These are phyloP conservation scores for Rhingia campestris DNA, from an alignment of 2,888 invertebrate genomes.

Conservation along the genomic window DNA sequence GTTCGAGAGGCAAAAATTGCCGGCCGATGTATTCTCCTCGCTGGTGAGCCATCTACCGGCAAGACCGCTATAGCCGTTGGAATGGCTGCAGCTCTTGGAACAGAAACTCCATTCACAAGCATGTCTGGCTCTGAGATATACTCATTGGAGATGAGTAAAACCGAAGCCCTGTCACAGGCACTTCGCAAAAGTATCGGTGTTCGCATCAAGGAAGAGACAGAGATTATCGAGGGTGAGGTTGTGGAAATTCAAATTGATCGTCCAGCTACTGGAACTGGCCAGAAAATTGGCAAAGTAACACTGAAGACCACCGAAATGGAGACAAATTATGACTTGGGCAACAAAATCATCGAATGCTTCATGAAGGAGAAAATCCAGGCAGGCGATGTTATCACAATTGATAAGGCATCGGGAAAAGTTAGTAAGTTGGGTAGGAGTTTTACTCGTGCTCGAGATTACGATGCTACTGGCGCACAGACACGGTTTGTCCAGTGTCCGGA, in stretches of 20 bases:
- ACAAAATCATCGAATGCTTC: constrained; percentile 98
- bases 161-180: constrained; percentile 98
- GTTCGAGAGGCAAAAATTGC: constrained; percentile 99
- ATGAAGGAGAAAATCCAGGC: constrained; percentile 98
- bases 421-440: constrained; percentile 96
- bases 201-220: constrained; percentile 97
- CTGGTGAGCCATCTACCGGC: constrained; percentile 98
- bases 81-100: constrained; percentile 94
- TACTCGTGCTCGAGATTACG: constrained; percentile 97
- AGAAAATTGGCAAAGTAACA: constrained; percentile 93
- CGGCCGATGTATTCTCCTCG: constrained; percentile 95
- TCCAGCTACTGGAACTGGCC: constrained; percentile 93
- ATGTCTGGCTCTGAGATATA: constrained; percentile 99
- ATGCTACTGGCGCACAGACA: constrained; percentile 94
- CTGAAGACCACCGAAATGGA: constrained; percentile 99
- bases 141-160: constrained; percentile 99
- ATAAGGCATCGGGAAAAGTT: constrained; percentile 98
- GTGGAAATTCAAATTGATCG: constrained; percentile 98
- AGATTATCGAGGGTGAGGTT: constrained; percentile 99
- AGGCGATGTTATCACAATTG: constrained; percentile 98
- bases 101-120: constrained; percentile 98
- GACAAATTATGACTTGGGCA: constrained; percentile 98
- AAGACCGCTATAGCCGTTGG: constrained; percentile 99
- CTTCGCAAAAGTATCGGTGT: constrained; percentile 99
- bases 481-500: constrained; percentile 99